Percentiles rank a stretch among this genome's conserved stretches.
Conservation (phyloP, 2,113 vertebrate genomes). For the Siniperca knerii region DNA sequence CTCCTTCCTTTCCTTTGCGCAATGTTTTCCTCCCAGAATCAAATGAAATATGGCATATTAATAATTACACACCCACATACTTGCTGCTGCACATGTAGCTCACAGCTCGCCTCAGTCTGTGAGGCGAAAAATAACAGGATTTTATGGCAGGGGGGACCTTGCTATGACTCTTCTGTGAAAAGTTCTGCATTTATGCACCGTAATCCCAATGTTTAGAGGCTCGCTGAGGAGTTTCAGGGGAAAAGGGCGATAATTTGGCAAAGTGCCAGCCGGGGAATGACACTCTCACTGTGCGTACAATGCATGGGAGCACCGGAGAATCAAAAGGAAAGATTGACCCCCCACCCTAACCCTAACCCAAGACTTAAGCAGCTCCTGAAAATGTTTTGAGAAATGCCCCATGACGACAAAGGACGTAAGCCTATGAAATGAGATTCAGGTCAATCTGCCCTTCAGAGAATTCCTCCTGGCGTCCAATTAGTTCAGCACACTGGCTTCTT, state of each 20-base stretch:
- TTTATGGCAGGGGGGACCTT: conserved; percentile 26
- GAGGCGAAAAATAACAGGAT: conserved; percentile 44
- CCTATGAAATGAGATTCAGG: conserved; percentile 65
- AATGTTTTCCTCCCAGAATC: conserved; percentile 51
- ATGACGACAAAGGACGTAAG: conserved; percentile 50
- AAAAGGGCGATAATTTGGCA: not conserved
- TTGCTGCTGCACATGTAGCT: conserved; percentile 30
- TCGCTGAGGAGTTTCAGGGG: not conserved
- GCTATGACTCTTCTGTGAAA: conserved; percentile 32
- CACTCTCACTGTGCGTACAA: not conserved
- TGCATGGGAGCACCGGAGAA: not conserved
- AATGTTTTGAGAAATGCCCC: conserved; percentile 3
- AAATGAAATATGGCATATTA: conserved; percentile 55
- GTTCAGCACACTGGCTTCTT: conserved; percentile 50
- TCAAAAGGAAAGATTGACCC: not conserved
- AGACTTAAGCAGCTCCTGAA: conserved; percentile 20
- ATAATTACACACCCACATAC: conserved; percentile 54
- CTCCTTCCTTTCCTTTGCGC: conserved; percentile 8
- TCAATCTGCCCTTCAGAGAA: conserved; percentile 65
- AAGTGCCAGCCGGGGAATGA: not conserved
- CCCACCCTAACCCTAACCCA: too few relatives aligned
- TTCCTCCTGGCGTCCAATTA: conserved; percentile 54
- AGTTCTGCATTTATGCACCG: conserved; percentile 23
- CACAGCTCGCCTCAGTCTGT: conserved; percentile 22
- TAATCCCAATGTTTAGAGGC: conserved; percentile 13